Conservation (phyloP, 2,888 invertebrate genomes). For the Oligia fasciuncula region DNA sequence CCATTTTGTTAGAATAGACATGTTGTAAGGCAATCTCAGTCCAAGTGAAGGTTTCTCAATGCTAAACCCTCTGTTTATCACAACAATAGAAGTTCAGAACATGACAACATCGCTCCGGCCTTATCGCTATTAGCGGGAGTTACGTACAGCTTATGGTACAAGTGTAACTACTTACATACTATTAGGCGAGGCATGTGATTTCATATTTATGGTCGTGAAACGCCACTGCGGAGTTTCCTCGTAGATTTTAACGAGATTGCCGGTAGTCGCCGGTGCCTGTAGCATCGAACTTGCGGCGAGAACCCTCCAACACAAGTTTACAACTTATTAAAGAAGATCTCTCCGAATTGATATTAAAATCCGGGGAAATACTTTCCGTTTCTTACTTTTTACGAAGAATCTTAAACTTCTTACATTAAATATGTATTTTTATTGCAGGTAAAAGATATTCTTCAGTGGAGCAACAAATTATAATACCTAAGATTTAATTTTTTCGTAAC, state of each 20-base stretch:
- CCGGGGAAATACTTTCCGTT: conserved; percentile 77
- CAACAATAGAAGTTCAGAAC: conserved; percentile 55
- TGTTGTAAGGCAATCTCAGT: conserved; percentile 11
- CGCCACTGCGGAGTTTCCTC: conserved; percentile 80
- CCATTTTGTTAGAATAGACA: conserved; percentile 11
- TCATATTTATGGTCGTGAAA: conserved; percentile 80
- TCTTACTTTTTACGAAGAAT: conserved; percentile 71
- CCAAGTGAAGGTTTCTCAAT: conserved; percentile 27
- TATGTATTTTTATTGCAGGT: conserved; percentile 66
- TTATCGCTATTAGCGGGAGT: conserved; percentile 57
- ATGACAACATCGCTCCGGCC: conserved; percentile 49
- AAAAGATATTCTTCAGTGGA: conserved; percentile 49
- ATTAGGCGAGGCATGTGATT: conserved; percentile 80
- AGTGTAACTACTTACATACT: conserved; percentile 73
- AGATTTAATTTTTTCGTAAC: conserved; percentile 41
- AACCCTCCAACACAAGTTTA: conserved; percentile 85
- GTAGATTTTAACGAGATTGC: conserved; percentile 89
- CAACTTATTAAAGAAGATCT: conserved; percentile 86
- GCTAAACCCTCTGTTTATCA: conserved; percentile 47
- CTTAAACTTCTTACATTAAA: conserved; percentile 67
- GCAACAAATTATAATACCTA: conserved; percentile 42
- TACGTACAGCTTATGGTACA: conserved; percentile 58
- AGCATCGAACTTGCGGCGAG: conserved; percentile 81
- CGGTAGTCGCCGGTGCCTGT: conserved; percentile 79
- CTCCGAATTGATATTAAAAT: conserved; percentile 82